A percentile compares a stretch with the other conserved stretches of the same genome.
Evolutionary conservation across 2,113 vertebrate species (phyloP).

Genomic region (Bos javanicus): DNA sequence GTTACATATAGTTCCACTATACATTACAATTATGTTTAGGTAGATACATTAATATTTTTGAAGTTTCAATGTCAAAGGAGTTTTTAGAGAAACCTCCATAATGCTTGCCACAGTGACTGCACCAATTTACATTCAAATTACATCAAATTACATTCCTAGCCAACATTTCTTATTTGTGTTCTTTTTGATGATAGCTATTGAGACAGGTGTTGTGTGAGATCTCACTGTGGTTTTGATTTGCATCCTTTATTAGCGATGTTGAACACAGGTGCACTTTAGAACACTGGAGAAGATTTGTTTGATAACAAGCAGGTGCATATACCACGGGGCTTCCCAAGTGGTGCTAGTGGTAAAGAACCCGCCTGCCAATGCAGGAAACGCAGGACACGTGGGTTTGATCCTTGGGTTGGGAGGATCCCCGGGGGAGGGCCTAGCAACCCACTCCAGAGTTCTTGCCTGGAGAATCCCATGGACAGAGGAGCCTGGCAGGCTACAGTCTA

Average conservation of each 20-base stretch:
- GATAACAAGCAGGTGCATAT: neutral
- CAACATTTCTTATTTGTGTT: too few relatives aligned
- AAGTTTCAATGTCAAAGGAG: neutral
- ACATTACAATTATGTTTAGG: neutral
- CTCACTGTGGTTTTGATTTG: neutral
- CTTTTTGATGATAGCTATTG: neutral
- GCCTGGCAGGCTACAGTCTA: accelerated
- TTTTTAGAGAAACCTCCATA: neutral
- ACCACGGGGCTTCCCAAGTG: neutral
- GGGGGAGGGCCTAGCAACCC: neutral
- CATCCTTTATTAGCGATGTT: neutral
- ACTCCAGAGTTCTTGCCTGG: neutral
- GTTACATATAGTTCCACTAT: neutral
- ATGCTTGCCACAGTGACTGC: neutral
- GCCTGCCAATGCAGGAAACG: neutral
- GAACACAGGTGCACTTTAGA: too few relatives aligned
- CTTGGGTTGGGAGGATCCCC: accelerated
- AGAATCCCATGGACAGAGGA: neutral
- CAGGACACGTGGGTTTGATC: accelerated
- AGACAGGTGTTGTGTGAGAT: neutral
- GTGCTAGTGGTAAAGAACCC: accelerated
- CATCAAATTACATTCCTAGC: too few relatives aligned
- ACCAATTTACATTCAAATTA: neutral
- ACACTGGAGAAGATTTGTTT: too few relatives aligned
- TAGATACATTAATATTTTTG: neutral